Conservation (phyloP, 2,797 vertebrate genomes). For the Myiothlypis coronata region DNA sequence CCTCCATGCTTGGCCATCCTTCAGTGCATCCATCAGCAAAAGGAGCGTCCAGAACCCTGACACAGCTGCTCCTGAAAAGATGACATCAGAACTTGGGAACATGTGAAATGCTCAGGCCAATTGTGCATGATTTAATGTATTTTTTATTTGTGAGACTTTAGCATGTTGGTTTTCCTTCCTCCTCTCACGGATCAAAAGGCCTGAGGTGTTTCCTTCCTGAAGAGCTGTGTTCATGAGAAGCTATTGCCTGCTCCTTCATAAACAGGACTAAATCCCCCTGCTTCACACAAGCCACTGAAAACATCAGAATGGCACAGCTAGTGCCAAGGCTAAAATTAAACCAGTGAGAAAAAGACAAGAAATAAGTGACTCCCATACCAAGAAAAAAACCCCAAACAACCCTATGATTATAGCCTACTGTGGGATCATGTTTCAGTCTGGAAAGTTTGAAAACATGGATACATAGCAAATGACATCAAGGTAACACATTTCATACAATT, state of each 20-base stretch:
- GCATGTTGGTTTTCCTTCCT: not conserved
- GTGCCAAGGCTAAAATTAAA: not conserved
- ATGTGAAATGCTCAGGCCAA: not conserved
- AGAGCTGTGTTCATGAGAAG: not conserved
- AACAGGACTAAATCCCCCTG: not conserved
- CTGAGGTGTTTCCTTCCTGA: not conserved
- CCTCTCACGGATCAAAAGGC: not conserved
- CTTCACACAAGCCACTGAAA: not conserved
- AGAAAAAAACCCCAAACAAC: not conserved
- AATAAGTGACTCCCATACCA: not conserved
- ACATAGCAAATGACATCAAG: not conserved
- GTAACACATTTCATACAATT: not conserved
- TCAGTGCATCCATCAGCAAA: not conserved
- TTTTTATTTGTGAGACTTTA: not conserved
- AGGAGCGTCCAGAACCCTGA: not conserved
- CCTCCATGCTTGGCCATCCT: not conserved
- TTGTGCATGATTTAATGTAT: rapidly evolving
- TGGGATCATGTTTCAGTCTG: not conserved
- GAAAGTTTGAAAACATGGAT: not conserved
- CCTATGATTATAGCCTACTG: not conserved
- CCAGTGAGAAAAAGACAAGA: not conserved
- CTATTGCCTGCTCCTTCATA: not conserved
- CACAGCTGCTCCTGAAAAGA: not conserved
- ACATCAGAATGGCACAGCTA: not conserved
- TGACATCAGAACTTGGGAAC: not conserved